Percentiles rank a stretch among this genome's conserved stretches.
phyloP scores from a whole-genome alignment of 2,888 invertebrate species.

The Glyphotaelius pellucidus region DNA sequence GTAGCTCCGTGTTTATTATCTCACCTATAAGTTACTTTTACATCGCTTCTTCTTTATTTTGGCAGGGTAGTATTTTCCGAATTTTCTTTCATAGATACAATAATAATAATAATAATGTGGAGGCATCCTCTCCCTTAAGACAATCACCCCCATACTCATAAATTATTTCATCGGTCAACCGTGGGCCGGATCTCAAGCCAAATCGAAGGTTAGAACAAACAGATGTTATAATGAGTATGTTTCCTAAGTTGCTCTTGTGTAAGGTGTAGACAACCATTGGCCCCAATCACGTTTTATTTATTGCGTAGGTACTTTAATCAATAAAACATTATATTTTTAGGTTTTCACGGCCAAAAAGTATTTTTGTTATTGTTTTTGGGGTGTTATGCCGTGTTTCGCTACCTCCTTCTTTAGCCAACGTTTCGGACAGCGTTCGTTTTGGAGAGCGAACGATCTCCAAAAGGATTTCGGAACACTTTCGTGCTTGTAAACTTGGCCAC shows the following conservation, averaged over 20 bases:
- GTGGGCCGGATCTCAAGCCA: constrained; percentile 46
- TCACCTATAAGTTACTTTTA: background rate
- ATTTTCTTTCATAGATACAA: background rate
- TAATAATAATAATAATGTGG: constrained; percentile 15
- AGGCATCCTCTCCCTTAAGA: background rate
- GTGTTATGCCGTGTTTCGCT: too few species aligned
- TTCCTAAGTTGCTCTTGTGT: constrained; percentile 20
- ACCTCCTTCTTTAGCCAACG: too few species aligned
- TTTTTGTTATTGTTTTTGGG: too few species aligned
- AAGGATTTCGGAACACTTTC: too few species aligned
- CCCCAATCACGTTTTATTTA: background rate
- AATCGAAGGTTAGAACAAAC: constrained; percentile 49
- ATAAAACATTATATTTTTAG: background rate
- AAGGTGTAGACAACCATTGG: background rate
- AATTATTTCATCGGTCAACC: constrained; percentile 42
- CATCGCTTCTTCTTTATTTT: background rate
- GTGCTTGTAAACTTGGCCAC: too few species aligned
- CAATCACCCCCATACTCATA: constrained; percentile 45
- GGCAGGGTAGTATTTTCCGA: background rate
- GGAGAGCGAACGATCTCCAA: too few species aligned
- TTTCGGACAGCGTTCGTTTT: too few species aligned
- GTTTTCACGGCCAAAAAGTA: too few species aligned
- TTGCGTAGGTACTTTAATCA: background rate
- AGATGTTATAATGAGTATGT: constrained; percentile 56
- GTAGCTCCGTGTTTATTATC: background rate